Evolutionary conservation across 1,140 invertebrate genomes (phyloP), one percentile per base, ranked within the genome.

Genomic region (Zaprionus camerounensis): DNA sequence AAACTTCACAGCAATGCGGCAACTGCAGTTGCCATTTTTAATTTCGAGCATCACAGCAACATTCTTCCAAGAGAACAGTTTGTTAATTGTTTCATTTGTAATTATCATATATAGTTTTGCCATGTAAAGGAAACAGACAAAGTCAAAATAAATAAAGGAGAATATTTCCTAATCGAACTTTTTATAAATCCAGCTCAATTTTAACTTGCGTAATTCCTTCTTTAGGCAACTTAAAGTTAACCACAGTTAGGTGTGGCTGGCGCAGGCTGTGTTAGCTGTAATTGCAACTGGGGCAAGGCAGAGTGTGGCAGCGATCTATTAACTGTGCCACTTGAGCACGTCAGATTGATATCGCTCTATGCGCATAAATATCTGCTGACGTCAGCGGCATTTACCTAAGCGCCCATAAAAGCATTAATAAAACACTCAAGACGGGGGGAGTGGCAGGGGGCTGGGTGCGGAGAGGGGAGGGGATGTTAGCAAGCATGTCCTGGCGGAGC

Each of bases 381-480:
- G 63, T 76, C 69, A 72, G 57, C 46, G 57, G 65, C 63, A 73
- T 76, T 76, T 67, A 76, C 74, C 70, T 76, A 76, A 76, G 63
- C 74, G 69, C 26, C 74, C 74, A 72, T 76, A 76, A 76, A 66
- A 76, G 38, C 69, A 66, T 76, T 72, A 66, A 76, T 76, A 76
- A 76, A 71, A 56, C 74, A 71, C 55, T 71, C 46, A 61, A 26
- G 46, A 57, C n/a, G 38, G 1, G 24, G 22, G 26, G n/a, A 36
- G 12, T 12, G 31, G 17, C 31, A 11, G 6, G 3, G 0, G 0
- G 9, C 26, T 38, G 20, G 26, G 56, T 11, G 38, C 1, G 13
- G 22, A 13, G 31, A 20, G 12, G 34, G 31, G 13, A 17, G 15
- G 34, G n/a, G 15, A n/a, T 36, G n/a, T 34, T 31, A 15, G 31